Evolutionary conservation across 2,888 invertebrate genomes (phyloP), one percentile per base, ranked within the genome.

Genomic region (Apantesis nais): DNA sequence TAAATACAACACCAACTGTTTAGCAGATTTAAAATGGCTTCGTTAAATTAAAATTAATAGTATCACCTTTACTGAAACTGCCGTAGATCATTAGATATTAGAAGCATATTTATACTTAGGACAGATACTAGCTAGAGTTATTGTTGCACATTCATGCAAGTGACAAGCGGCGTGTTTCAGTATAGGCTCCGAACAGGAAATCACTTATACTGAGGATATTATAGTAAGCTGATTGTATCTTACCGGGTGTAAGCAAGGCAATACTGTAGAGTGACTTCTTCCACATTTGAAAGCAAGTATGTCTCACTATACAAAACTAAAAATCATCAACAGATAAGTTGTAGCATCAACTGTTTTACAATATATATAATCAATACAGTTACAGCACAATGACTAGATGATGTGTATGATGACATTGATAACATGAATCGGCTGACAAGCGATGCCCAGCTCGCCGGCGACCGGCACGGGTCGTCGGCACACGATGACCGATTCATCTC

Each of bases 201-300:
- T 92, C 90, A 93, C 92, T 94, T 94, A 94, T 90, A 93, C 90
- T 92, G 89, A 94, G 93, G 93, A 92, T 92, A 93, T 93, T 92
- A 93, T 88, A 94, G 92, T 92, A 95, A 95, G 94, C 94, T 93
- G 93, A 93, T 92, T 92, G 90, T 93, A 93, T 95, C 94, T 95
- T 95, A 95, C 94, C 94, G 88, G 94, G 93, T 94, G 93, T 94
- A 95, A 95, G 94, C 94, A 94, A 94, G 93, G 92, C 94, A 94
- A 91, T 94, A 94, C 94, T 94, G 94, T 92, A 92, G 94, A 92
- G 93, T 95, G 94, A 94, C 94, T 92, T 94, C 94, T 94, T 95
- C 94, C 94, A 94, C 93, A 93, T 93, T 94, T 92, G 91, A 93
- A 95, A 95, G 94, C 93, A 92, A 94, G 92, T 89, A 94, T 93